A percentile compares a stretch with the other conserved stretches of the same genome.
Conservation (phyloP, 2,797 vertebrate species). For the Nannoperca australis region DNA sequence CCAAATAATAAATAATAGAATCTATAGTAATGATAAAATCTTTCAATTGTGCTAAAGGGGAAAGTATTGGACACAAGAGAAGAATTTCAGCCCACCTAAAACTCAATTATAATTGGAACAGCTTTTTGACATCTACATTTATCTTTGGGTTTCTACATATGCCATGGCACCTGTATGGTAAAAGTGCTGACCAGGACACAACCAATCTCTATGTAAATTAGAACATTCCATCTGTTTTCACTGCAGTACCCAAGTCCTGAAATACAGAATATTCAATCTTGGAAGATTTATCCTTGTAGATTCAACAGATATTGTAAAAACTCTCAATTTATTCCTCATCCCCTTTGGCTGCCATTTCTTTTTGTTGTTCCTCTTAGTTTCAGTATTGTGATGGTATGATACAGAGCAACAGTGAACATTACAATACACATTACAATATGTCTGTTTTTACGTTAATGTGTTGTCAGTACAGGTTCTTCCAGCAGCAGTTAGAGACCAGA, state of each 20-base stretch:
- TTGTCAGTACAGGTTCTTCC: background rate
- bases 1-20: background rate
- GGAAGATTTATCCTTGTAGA: conserved; percentile 7
- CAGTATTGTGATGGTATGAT: background rate
- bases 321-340: background rate
- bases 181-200: conserved; percentile 35
- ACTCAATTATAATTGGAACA: conserved; percentile 15
- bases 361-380: background rate
- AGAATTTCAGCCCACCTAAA: background rate
- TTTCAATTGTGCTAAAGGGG: background rate
- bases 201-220: conserved; percentile 63
- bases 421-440: background rate
- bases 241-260: background rate
- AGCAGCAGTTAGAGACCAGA: conserved; percentile 3
- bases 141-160: conserved; percentile 9
- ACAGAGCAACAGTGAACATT: background rate
- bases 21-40: conserved; percentile 4
- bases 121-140: conserved; percentile 16
- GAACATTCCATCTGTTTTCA: conserved; percentile 19
- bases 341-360: background rate
- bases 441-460: conserved; percentile 12
- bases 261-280: conserved; percentile 31
- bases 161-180: conserved; percentile 16
- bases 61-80: background rate
- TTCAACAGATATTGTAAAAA: background rate